Evolutionary conservation across 2,797 vertebrate species (phyloP).

Genomic region (Hoplostethus mediterraneus): DNA sequence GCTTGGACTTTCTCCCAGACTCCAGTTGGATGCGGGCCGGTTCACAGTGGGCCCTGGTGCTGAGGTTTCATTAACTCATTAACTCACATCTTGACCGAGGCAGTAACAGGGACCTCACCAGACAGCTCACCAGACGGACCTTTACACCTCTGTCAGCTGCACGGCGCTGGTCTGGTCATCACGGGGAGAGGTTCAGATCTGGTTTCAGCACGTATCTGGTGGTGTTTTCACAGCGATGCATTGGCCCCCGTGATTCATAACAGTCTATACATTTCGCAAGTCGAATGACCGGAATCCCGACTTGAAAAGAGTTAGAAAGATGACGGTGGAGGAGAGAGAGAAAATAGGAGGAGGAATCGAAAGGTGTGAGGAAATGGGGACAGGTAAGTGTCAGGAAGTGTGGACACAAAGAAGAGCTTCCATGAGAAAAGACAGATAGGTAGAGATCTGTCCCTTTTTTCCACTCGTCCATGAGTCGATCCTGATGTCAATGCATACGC

Average conservation of each 20-base stretch:
- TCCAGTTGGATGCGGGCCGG: conserved; percentile 19
- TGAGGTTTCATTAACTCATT: conserved; percentile 55
- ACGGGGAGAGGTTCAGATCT: conserved; percentile 28
- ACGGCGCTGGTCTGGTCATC: conserved; percentile 16
- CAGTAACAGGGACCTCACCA: conserved; percentile 36
- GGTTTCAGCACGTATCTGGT: conserved; percentile 45
- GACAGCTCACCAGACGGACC: conserved; percentile 31
- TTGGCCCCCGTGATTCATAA: not conserved
- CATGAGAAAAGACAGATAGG: not conserved
- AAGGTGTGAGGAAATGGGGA: not conserved
- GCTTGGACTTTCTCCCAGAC: conserved; percentile 56
- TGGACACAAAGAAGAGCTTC: not conserved
- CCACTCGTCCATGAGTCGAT: conserved; percentile 10
- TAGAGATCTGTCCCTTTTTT: not conserved
- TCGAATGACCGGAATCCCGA: conserved; percentile 20
- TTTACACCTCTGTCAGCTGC: conserved; percentile 26
- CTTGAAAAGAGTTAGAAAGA: not conserved
- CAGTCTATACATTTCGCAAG: conserved; percentile 36
- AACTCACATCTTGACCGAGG: conserved; percentile 29
- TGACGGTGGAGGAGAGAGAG: not conserved
- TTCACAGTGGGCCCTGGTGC: conserved; percentile 51
- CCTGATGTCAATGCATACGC: conserved; percentile 28
- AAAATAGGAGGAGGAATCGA: not conserved
- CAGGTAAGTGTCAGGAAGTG: not conserved
- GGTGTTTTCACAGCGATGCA: conserved; percentile 22